These are phyloP conservation scores for Meandrina meandrites DNA, from an alignment of 92 coral and sea anemone species.

Conservation along the genomic window DNA sequence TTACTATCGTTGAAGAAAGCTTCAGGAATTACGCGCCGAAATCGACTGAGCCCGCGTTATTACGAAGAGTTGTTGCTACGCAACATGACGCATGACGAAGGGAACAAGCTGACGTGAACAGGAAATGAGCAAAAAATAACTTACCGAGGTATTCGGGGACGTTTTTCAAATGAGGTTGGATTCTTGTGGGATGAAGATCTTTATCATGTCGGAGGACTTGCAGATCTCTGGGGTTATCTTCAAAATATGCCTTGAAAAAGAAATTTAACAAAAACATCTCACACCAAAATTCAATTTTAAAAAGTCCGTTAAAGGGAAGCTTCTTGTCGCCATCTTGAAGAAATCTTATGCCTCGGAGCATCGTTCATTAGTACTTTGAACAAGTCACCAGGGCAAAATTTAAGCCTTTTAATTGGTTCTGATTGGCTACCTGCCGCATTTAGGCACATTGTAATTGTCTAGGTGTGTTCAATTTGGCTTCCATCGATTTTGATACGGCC, in stretches of 20 bases:
- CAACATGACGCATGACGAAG: background rate
- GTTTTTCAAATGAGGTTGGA: conserved; percentile 93
- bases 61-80: background rate
- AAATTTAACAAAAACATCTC: background rate
- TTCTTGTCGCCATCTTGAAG: background rate
- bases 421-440: too few species aligned
- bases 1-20: background rate
- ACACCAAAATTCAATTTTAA: background rate
- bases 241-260: conserved; percentile 82
- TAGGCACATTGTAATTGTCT: too few species aligned
- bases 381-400: background rate
- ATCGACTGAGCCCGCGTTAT: background rate
- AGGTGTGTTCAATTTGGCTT: too few species aligned
- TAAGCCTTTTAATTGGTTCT: background rate
- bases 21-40: background rate
- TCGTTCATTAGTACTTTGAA: background rate
- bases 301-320: background rate
- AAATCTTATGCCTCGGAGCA: too few species aligned
- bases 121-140: background rate
- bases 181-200: conserved; percentile 93
- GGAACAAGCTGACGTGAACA: background rate
- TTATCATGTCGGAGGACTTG: conserved; percentile 95
- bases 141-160: conserved; percentile 96
- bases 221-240: conserved; percentile 97
- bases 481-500: too few species aligned